Evolutionary conservation across 2,113 vertebrate species (phyloP).

Genomic region (Bubo scandiacus): DNA sequence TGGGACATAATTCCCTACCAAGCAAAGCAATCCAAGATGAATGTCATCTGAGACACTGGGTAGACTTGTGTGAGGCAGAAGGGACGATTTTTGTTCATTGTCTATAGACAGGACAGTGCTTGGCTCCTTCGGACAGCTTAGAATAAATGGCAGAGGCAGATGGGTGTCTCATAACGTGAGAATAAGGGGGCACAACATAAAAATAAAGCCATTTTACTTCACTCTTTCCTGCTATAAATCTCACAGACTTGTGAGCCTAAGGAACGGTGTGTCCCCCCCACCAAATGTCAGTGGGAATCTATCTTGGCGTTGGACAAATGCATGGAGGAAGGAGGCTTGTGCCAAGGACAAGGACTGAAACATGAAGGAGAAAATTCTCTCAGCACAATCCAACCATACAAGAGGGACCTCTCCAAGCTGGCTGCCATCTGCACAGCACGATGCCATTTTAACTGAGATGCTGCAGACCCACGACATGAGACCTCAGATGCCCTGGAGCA

Average conservation of each 20-base stretch:
- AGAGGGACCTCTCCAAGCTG: not conserved
- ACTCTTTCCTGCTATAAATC: not conserved
- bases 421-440: not conserved
- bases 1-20: not conserved
- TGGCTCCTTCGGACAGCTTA: not conserved
- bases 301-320: not conserved
- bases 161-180: not conserved
- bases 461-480: not conserved
- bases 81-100: not conserved
- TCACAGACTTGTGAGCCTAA: not conserved
- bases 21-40: not conserved
- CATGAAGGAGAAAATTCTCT: not conserved
- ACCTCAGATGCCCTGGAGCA: not conserved
- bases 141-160: not conserved
- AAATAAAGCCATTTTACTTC: not conserved
- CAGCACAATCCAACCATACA: not conserved
- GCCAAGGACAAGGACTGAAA: not conserved
- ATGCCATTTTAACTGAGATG: not conserved
- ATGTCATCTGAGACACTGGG: not conserved
- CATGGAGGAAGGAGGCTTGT: not conserved
- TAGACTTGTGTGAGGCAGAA: too few species aligned
- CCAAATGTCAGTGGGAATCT: not conserved
- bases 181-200: not conserved
- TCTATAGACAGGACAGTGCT: not conserved
- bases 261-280: not conserved